phyloP scores from a whole-genome alignment of 2,888 invertebrate species.

The Zygaena filipendulae region DNA sequence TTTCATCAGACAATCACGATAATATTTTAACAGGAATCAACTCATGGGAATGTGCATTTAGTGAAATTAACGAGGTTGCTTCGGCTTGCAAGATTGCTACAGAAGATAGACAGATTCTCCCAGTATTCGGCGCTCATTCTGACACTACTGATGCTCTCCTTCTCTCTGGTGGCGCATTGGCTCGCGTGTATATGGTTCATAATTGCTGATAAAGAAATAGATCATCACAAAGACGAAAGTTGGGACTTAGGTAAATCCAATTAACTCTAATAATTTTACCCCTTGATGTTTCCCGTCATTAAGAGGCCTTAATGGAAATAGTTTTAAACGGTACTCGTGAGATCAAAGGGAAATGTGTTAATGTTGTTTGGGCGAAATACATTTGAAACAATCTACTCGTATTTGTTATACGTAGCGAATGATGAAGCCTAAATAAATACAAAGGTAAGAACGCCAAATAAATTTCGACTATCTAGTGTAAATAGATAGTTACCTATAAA shows the following conservation, averaged over 20 bases:
- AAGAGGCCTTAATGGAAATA: too few species aligned
- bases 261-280: constrained; percentile 20
- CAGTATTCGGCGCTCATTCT: constrained; percentile 96
- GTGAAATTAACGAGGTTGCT: constrained; percentile 92
- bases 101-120: constrained; percentile 97
- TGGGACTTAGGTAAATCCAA: constrained; percentile 82
- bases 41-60: constrained; percentile 85
- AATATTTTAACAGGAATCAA: constrained; percentile 79
- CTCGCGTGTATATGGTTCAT: constrained; percentile 97
- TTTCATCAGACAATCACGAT: too few species aligned
- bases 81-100: constrained; percentile 87
- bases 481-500: too few species aligned
- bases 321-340: too few species aligned
- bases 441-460: too few species aligned
- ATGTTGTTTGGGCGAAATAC: too few species aligned
- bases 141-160: constrained; percentile 93
- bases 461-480: too few species aligned
- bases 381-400: too few species aligned
- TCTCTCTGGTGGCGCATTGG: constrained; percentile 96
- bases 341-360: too few species aligned
- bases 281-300: too few species aligned
- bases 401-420: too few species aligned
- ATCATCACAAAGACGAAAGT: constrained; percentile 74
- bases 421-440: too few species aligned
- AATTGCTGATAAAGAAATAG: constrained; percentile 91